phyloP scores from a whole-genome alignment of 2,888 invertebrate species.

The Synergus umbraculus region DNA sequence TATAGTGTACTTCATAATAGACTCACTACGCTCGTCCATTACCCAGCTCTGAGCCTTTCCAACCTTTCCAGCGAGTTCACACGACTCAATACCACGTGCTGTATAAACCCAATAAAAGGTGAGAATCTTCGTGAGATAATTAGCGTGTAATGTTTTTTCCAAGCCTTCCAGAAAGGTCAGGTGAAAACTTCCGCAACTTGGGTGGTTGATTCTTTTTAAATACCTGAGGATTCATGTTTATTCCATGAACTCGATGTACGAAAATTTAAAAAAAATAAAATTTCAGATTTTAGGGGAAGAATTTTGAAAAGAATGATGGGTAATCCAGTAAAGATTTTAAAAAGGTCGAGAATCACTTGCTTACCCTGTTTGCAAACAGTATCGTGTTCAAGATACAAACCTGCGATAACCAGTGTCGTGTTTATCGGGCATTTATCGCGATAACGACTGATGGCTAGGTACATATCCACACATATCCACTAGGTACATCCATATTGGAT shows the following conservation, averaged over 20 bases:
- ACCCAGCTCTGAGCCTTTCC: background rate
- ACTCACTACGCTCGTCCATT: conserved; percentile 31
- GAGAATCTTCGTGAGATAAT: background rate
- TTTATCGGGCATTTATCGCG: background rate
- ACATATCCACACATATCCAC: background rate
- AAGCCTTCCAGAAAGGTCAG: background rate
- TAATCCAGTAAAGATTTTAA: background rate
- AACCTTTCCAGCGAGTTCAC: background rate
- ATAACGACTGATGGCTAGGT: background rate
- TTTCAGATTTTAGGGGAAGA: background rate
- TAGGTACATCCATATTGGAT: background rate
- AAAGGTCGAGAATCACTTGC: background rate
- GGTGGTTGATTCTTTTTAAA: background rate
- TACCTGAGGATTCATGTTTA: background rate
- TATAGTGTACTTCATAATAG: conserved; percentile 63
- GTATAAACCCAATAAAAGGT: background rate
- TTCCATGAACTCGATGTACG: no score
- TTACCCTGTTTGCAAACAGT: background rate
- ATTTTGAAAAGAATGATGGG: background rate
- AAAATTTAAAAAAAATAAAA: no score
- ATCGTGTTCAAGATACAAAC: background rate
- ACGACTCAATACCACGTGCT: conserved; percentile 6
- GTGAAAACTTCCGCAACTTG: background rate
- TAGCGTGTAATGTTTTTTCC: background rate
- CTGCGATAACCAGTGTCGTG: background rate